phyloP scores from a whole-genome alignment of 2,113 vertebrate genomes.

The Pseudois nayaur region DNA sequence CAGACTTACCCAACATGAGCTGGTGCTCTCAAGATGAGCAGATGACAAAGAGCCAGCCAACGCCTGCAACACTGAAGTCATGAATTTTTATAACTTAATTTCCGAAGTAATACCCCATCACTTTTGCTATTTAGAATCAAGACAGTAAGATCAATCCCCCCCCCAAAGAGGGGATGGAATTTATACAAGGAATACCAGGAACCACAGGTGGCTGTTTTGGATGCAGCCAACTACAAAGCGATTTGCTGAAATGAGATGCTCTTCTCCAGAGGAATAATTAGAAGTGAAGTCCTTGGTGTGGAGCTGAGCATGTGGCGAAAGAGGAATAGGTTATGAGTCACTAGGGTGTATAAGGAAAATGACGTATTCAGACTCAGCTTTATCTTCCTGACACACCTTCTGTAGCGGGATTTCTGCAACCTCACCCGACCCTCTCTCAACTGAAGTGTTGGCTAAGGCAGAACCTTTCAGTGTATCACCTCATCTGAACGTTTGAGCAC shows the following conservation, averaged over 20 bases:
- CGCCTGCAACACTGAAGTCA: not conserved
- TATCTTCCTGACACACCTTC: not conserved
- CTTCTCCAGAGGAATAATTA: not conserved
- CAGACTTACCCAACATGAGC: not conserved
- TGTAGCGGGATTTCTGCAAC: not conserved
- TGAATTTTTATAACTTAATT: not conserved
- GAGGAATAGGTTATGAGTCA: not conserved
- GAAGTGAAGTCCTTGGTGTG: not conserved
- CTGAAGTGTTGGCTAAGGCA: not conserved
- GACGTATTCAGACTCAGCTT: not conserved
- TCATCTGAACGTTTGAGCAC: not conserved
- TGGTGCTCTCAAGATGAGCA: not conserved
- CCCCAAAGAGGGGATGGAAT: not conserved
- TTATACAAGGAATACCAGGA: not conserved
- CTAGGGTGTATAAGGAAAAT: not conserved
- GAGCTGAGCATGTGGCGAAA: not conserved
- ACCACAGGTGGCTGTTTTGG: not conserved
- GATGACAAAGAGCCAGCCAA: not conserved
- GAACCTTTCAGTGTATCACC: not conserved
- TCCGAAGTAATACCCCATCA: not conserved
- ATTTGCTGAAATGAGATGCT: not conserved
- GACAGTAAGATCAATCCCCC: not conserved
- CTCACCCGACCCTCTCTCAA: not conserved
- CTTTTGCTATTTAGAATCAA: not conserved
- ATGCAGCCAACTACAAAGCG: not conserved